Evolutionary conservation across 2,888 invertebrate species (phyloP), one percentile per base, ranked within the genome.

Genomic region (Polietes domitor): DNA sequence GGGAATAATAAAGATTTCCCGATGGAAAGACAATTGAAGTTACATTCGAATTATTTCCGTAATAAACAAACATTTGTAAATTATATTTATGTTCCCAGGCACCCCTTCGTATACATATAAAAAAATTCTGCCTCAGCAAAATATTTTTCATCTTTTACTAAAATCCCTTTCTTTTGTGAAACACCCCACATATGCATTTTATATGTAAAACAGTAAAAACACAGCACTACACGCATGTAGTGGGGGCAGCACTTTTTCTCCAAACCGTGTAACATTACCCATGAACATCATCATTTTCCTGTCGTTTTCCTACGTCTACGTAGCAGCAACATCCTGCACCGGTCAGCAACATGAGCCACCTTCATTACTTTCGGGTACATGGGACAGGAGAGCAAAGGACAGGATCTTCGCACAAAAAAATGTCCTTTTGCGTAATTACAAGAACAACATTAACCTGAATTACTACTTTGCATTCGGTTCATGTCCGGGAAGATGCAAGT

Each of bases 391-490:
- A 41, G 24, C n/a, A n/a, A n/a, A n/a, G n/a, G n/a, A n/a, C n/a
- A n/a, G n/a, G n/a, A n/a, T 68, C 68, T 68, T 43, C 21, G 19
- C 68, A n/a, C n/a, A 3, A 68, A 68, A 68, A 68, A 68, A 10
- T 68, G 15, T 68, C 43, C 19, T 73, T 83, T 77, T 82, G 41
- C 58, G 72, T 83, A 83, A 83, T 83, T 77, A 83, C 72, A 83
- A 37, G 79, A 77, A 76, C 79, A 83, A 73, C 83, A 79, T 83
- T 83, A 83, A 83, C 77, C 83, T 76, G 76, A 79, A 83, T 83
- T 83, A 79, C 82, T 83, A 79, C 72, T 76, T 79, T 76, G 61
- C 65, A 41, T 28, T 72, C 17, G 17, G 55, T 61, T 26, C 79
- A 70, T 28, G 68, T 53, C 37, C 50, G 61, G 12, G 41, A 41